Evolutionary conservation across 2,113 vertebrate genomes (phyloP).

Genomic region (Reinhardtius hippoglossoides): DNA sequence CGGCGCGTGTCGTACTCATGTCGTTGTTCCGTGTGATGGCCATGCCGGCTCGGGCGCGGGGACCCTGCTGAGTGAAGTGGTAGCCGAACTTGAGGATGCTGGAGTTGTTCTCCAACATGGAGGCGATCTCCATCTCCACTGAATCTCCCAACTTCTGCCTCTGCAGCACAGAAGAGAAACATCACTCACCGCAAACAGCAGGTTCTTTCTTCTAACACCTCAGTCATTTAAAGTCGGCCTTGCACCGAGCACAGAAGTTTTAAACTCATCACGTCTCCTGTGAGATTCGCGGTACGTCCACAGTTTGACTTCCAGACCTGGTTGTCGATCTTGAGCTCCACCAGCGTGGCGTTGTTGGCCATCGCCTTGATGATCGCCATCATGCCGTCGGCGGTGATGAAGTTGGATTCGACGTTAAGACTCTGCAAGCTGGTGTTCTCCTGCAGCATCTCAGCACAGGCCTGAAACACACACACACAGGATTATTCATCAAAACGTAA

Average conservation of each 20-base stretch:
- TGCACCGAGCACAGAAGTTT: no score
- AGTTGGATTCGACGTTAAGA: constrained; percentile 97
- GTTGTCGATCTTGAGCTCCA: constrained; percentile 93
- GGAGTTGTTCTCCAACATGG: constrained; percentile 92
- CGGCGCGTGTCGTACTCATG: constrained; percentile 83
- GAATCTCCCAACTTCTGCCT: constrained; percentile 92
- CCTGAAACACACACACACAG: constrained; percentile 76
- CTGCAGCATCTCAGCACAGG: constrained; percentile 92
- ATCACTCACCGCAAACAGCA: not conserved
- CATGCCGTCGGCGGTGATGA: constrained; percentile 93
- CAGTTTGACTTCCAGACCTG: constrained; percentile 81
- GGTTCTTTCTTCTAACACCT: no score
- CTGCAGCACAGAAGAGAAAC: constrained; percentile 64
- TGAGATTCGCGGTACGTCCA: no score
- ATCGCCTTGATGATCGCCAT: constrained; percentile 89
- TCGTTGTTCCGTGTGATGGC: constrained; percentile 95
- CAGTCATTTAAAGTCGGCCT: no score
- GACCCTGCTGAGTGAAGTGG: constrained; percentile 96
- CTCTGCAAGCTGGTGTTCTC: constrained; percentile 90
- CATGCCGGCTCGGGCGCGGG: constrained; percentile 89
- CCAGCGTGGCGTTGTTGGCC: constrained; percentile 83
- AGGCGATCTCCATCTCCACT: constrained; percentile 95
- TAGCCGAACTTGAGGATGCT: constrained; percentile 92
- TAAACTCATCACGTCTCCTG: no score
- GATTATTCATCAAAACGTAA: not conserved